Percentiles rank a stretch among this genome's conserved stretches.
Conservation (phyloP, 2,797 vertebrate species). For the Hemibagrus guttatus region DNA sequence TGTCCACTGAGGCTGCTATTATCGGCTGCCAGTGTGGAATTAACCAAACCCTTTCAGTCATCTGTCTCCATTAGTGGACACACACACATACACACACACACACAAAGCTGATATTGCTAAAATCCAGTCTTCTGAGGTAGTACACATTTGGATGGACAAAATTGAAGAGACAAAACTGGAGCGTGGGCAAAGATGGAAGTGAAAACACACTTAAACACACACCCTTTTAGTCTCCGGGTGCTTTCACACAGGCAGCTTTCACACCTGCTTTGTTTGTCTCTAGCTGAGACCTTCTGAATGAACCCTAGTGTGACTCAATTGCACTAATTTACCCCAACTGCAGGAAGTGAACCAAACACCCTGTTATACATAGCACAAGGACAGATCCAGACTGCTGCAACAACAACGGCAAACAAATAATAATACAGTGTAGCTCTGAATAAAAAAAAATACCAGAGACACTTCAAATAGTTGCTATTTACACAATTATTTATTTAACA, state of each 20-base stretch:
- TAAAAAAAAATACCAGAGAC: neutral
- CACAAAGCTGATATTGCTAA: slow-evolving; percentile 6
- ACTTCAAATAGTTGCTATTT: neutral
- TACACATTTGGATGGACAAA: neutral
- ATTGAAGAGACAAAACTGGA: slow-evolving; percentile 13
- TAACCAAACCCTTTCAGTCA: slow-evolving; percentile 46
- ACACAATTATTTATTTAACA: slow-evolving; percentile 1
- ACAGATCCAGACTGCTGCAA: neutral
- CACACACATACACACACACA: slow-evolving; percentile 6
- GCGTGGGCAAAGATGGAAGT: neutral
- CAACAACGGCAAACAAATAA: neutral
- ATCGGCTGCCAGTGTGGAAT: slow-evolving; percentile 47
- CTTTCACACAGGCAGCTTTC: neutral
- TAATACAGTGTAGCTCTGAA: neutral
- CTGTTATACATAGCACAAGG: neutral
- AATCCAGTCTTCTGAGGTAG: slow-evolving; percentile 2
- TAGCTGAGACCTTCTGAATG: neutral
- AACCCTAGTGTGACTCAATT: neutral
- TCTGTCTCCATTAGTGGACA: slow-evolving; percentile 46
- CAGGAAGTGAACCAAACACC: neutral
- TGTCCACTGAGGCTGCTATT: slow-evolving; percentile 38
- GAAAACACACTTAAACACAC: neutral
- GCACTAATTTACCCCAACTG: no score
- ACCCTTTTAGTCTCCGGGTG: neutral
- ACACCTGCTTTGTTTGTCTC: neutral